Base-by-base conservation (phyloP, 2,888 invertebrate genomes). In the Sclerodermus sp. region DNA sequence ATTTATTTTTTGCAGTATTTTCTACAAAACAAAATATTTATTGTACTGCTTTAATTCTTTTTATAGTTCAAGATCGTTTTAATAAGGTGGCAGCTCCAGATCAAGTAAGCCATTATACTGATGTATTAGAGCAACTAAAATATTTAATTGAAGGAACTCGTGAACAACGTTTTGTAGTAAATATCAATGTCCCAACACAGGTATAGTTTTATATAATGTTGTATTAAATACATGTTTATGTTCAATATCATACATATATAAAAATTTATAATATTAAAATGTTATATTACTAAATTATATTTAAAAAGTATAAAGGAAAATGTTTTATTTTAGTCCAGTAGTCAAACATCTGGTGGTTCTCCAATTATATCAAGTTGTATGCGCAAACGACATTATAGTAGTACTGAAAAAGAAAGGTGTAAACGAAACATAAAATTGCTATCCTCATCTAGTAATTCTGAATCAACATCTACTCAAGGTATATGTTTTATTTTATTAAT, bases 101-200 rank as follows among this genome's bases (percentile, higher is more conserved):
- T n/a, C 66, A 70, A 10, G 18, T 73, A 1, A 74, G 67, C 47
- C 67, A 71, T 1, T 69, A 71, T 38, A 68, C 66, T 12, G 74
- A 76, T 59, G 53, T 77, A 34, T 38, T 73, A 10, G 77, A 76
- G n/a, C 73, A 78, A 34, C 47, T 79, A 5, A 71, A 66, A 37
- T 73, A 72, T 53, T 60, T 79, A 3, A 63, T 77, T 1, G 79
- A 76, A 42, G 73, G 71, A 47, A 65, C 73, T 15, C 66, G 70
- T 15, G 71, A 70, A 1, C 74, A 76, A 45, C 73, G 74, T 30
- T 74, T 78, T 54, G 70, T 74, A 17, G 74, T 77, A 14, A 78
- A 77, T 56, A 78, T 78, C 15, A 77, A 72, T 60, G 74, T 78
- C 31, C 77, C 77, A 14, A 60, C 73, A 13, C 70, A 71, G 63